Evolutionary conservation across 2,888 invertebrate species (phyloP).

Genomic region (Agonopterix subpropinquella): DNA sequence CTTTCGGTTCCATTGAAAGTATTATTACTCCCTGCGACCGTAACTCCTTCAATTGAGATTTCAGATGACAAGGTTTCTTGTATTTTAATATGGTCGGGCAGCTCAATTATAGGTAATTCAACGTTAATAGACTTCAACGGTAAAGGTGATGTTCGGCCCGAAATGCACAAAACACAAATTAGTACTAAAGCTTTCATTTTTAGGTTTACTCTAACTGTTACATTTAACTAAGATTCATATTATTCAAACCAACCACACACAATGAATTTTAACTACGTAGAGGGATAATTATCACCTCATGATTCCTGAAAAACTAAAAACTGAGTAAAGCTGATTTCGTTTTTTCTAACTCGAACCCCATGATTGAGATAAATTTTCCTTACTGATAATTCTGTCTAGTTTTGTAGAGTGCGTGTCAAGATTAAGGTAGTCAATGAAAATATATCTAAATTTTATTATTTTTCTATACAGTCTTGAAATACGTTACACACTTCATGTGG

Average conservation of each 20-base stretch:
- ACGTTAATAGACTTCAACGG: constrained; percentile 13
- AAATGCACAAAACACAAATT: constrained; percentile 16
- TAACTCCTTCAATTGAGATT: background rate
- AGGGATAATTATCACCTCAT: constrained; percentile 8
- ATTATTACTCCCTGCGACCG: background rate
- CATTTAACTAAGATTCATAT: too few species aligned
- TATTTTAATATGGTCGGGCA: background rate
- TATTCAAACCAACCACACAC: background rate
- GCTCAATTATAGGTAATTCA: background rate
- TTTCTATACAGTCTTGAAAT: too few species aligned
- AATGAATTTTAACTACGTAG: background rate
- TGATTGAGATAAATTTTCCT: too few species aligned
- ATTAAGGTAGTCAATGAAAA: too few species aligned
- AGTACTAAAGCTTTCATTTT: constrained; percentile 23
- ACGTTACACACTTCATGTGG: too few species aligned
- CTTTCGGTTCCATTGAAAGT: background rate
- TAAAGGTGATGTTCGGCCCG: constrained; percentile 17
- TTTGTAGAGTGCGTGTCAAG: too few species aligned
- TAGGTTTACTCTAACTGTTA: background rate
- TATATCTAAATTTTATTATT: too few species aligned
- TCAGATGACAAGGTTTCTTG: background rate
- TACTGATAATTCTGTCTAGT: too few species aligned
- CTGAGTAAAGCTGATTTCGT: background rate
- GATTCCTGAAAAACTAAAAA: constrained; percentile 11
- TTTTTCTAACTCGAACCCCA: background rate